A percentile compares a stretch with the other conserved stretches of the same genome.
Evolutionary conservation across 1,140 invertebrate species (phyloP).

Genomic region (Doryteuthis pealeii): DNA sequence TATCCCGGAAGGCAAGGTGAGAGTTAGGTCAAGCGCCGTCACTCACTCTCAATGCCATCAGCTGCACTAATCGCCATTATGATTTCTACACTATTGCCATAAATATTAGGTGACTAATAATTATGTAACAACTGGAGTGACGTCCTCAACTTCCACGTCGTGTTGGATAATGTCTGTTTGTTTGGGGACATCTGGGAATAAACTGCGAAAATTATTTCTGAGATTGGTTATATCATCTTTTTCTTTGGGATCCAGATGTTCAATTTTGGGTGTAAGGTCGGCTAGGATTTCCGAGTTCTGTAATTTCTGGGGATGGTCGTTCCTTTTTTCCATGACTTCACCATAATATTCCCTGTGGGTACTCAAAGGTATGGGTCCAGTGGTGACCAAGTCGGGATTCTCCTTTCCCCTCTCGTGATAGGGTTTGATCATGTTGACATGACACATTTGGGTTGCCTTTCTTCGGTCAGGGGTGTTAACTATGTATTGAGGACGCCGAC

Average conservation of each 20-base stretch:
- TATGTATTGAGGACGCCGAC: neutral
- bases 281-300: constrained; percentile 2
- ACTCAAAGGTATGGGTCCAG: neutral
- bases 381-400: neutral
- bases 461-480: neutral
- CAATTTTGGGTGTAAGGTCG: neutral
- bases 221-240: neutral
- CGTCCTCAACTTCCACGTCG: constrained; percentile 20
- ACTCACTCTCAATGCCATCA: no score
- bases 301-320: neutral
- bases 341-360: neutral
- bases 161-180: constrained; percentile 12
- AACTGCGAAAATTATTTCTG: neutral
- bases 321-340: neutral
- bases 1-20: no score
- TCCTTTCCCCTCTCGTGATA: neutral
- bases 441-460: neutral
- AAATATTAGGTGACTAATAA: no score
- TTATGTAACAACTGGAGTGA: no score
- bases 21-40: no score
- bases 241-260: neutral
- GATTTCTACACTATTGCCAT: no score
- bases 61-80: no score
- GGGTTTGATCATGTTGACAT: no score
- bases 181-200: constrained; percentile 15